Base-by-base conservation (phyloP, 2,888 invertebrate species). In the Rhagium mordax region DNA sequence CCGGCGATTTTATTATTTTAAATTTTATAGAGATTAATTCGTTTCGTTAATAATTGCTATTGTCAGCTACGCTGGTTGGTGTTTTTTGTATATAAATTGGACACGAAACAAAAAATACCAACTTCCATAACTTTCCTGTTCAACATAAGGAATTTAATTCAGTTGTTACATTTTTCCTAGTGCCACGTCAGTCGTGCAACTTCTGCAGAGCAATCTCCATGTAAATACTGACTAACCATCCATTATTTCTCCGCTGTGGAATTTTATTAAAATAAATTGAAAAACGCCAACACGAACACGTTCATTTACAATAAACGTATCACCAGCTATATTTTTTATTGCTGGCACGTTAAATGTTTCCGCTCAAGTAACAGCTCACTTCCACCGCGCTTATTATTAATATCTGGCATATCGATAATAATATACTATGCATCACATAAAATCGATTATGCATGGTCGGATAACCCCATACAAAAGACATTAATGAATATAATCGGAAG, bases 401-500 rank as follows among this genome's bases (percentile, higher is more conserved):
- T 70, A 72, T 76, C 73, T 75, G 74, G 74, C 75, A 74, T 74
- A 76, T 77, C 75, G 78, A 78, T 78, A 77, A 78, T 80, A 79
- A 77, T 78, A 79, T 76, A 75, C 74, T 74, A 74, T 74, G 71
- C 74, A 72, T 67, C 73, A 74, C 74, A 76, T 77, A 78, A 77
- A 79, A 80, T 80, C 80, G 81, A 83, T 83, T 82, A 79, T 72
- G 47, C 76, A 77, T 78, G 81, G 80, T 78, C 74, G 80, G 75
- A 78, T 79, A 79, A 78, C 59, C 76, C 74, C 77, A 70, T 75
- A 83, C 82, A 84, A 83, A 82, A 81, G 82, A 75, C 75, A 76
- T 74, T 81, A 81, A 81, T 81, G 82, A 82, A 81, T 81, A 81
- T 81, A 84, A 82, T 82, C 82, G 81, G 81, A 82, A 82, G 78